Evolutionary conservation across 1,140 invertebrate genomes (phyloP), one percentile per base, ranked within the genome.

Genomic region (Macrobrachium rosenbergii): DNA sequence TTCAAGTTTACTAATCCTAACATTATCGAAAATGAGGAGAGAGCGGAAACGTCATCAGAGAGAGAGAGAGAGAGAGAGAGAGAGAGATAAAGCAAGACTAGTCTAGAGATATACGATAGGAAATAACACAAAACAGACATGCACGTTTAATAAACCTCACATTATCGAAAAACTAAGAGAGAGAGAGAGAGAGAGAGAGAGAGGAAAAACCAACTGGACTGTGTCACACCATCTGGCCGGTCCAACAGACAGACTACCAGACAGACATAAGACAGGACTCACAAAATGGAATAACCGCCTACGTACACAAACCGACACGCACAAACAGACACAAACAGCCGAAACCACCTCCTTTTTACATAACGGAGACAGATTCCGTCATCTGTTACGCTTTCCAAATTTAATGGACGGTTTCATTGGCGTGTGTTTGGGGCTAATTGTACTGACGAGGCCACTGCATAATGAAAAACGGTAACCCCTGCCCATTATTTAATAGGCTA

Each of bases 11-110:
- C 28, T 37, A 37, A 37, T 37, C 28, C 28, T 37, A 37, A 37
- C 28, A 37, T 37, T 37, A 37, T 37, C 1, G 59, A 80, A 58
- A 80, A 16, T 19, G 23, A 80, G 28, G 28, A 23, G 64, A 28
- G 59, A 28, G 19, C 7, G 37, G 59, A n/a, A n/a, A n/a, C n/a
- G n/a, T n/a, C 8, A 19, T 21, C 5, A 78, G 43, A 59, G 19
- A n/a, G 76, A 59, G 52, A 63, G 59, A 80, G 76, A 80, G 78
- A 63, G 60, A 63, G 59, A 80, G 76, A 80, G 78, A 63, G 60
- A 63, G 62, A 63, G 58, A 62, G 78, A 63, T n/a, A 3, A 23
- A 60, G 52, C 59, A 10, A n/a, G 67, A 21, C n/a, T 23, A 21
- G 37, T 8, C 21, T 1, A 45, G 73, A 45, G 73, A 69, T 8